Base-by-base conservation (phyloP, 1,140 invertebrate species). In the Arion vulgaris region DNA sequence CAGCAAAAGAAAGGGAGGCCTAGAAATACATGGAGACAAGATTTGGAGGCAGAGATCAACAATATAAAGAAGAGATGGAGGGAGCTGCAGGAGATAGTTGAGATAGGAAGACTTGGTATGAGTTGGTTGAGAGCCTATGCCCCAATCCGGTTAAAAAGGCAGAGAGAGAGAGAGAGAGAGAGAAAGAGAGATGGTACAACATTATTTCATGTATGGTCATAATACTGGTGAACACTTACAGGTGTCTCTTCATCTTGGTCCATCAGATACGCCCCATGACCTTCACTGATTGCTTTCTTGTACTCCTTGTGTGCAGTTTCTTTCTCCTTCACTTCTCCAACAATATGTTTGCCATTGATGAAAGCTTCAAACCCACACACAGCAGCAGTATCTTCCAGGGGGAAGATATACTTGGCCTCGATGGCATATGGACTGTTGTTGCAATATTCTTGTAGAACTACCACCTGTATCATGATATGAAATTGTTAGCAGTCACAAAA, bases 241-340 rank as follows among this genome's bases (percentile, higher is more conserved):
- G 92, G 91, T 73, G 89, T 90, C 81, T 91, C 92, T 85, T 93
- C 90, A 86, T 93, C 93, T 79, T 91, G 90, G 62, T 92, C 91
- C 83, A 93, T 93, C 17, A 94, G 86, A 84, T 94, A 93, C 5
- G 93, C 93, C 17, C 93, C 93, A 86, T 94, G 92, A 38, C 93
- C 92, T 66, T 92, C 87, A 85, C 91, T 85, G 62, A 93, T 88
- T 19, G 93, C 93, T 82, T 93, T 88, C 83, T 91, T 91, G 87
- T 93, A 93, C 77, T 93, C 92, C 39, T 85, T 85, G 74, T 91
- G 90, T 11, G 93, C 93, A 53, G 86, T 88, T 86, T 93, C 91
- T 80, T 93, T 93, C 79, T 93, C 92, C 84, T 94, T 93, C 66
- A 93, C 93, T 73, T 93, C 90, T 19, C 93, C 93, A 34, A 93